Evolutionary conservation across 2,797 vertebrate genomes (phyloP).

Genomic region (Columba guinea): DNA sequence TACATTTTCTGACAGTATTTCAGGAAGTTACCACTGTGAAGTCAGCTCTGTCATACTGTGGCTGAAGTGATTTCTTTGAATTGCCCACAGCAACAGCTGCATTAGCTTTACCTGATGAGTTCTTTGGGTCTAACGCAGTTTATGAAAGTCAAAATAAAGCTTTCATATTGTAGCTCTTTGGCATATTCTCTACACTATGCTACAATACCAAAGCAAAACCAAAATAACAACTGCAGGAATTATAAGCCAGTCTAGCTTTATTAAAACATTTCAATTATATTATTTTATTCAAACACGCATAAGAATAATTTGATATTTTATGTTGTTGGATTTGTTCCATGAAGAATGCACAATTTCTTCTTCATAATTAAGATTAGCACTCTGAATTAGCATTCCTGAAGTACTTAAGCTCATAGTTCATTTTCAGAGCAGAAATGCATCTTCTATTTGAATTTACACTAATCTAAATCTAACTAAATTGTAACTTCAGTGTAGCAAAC

Average conservation of each 20-base stretch:
- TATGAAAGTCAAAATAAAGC: background rate
- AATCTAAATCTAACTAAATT: background rate
- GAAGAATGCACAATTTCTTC: background rate
- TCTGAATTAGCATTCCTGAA: background rate
- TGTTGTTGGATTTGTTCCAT: background rate
- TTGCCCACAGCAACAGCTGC: background rate
- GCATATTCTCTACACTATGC: background rate
- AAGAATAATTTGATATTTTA: background rate
- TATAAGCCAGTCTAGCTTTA: background rate
- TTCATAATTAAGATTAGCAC: background rate
- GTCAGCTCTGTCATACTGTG: background rate
- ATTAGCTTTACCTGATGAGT: background rate
- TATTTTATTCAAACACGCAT: background rate
- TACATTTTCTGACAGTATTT: background rate
- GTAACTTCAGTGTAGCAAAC: background rate
- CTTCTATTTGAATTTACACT: background rate
- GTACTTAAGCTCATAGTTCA: background rate
- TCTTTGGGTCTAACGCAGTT: background rate
- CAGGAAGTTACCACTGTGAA: background rate
- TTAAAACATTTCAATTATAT: background rate
- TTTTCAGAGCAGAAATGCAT: background rate
- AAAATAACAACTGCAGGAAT: background rate
- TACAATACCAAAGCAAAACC: background rate
- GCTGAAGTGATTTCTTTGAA: constrained; percentile 20
- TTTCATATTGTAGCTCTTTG: background rate